These are phyloP conservation scores for Trilocha varians DNA, from an alignment of 2,888 invertebrate species.

Conservation along the genomic window DNA sequence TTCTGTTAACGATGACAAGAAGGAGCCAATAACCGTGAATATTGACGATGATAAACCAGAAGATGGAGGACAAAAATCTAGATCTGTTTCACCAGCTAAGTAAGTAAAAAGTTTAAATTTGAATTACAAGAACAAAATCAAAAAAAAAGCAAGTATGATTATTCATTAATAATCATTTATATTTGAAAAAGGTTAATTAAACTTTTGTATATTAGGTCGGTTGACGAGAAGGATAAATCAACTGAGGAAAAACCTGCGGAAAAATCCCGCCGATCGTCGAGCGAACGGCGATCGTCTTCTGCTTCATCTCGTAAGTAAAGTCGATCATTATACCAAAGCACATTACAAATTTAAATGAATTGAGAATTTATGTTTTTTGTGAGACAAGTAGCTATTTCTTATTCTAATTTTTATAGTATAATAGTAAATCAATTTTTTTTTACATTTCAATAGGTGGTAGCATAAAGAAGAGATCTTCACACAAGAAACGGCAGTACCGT, in stretches of 20 bases:
- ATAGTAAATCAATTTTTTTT: slow-evolving; percentile 1
- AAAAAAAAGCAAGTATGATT: neutral
- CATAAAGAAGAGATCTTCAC: slow-evolving; percentile 84
- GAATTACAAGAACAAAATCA: too few relatives aligned
- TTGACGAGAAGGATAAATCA: slow-evolving; percentile 38
- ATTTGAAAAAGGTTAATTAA: too few relatives aligned
- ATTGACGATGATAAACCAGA: slow-evolving; percentile 28
- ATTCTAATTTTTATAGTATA: neutral
- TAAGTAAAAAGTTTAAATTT: slow-evolving; percentile 24
- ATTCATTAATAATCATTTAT: too few relatives aligned
- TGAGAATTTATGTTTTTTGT: too few relatives aligned
- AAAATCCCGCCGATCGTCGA: slow-evolving; percentile 48
- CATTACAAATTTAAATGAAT: too few relatives aligned
- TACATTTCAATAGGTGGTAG: slow-evolving; percentile 52
- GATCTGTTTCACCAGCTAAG: slow-evolving; percentile 60
- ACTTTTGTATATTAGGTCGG: slow-evolving; percentile 28
- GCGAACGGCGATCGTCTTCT: slow-evolving; percentile 53
- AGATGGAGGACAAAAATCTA: slow-evolving; percentile 46
- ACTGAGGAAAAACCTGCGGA: slow-evolving; percentile 45
- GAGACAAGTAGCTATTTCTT: too few relatives aligned
- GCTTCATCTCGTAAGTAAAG: slow-evolving; percentile 57
- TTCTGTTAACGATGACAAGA: slow-evolving; percentile 46
- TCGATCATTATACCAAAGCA: too few relatives aligned
- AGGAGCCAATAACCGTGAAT: slow-evolving; percentile 23
- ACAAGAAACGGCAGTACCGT: slow-evolving; percentile 91